Base-by-base conservation (phyloP, 2,888 invertebrate genomes). In the Thalpophila matura region DNA sequence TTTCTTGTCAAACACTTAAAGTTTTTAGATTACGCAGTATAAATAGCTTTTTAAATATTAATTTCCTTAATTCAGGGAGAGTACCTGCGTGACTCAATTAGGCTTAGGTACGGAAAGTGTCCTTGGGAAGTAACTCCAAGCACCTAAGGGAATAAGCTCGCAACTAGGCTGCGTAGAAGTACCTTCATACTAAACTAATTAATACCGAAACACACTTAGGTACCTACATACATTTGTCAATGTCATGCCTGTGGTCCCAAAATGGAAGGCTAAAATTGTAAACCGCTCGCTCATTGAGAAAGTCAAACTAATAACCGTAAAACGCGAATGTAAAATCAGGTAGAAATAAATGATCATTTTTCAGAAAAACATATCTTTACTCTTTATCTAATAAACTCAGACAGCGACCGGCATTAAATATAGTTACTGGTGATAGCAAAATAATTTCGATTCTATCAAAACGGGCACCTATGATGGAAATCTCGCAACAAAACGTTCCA, bases 121-220 rank as follows among this genome's bases (percentile, higher is more conserved):
- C 68, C 66, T 74, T 69, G 59, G 26, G 4, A 69, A 61, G 54
- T 74, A 50, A 66, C 50, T 57, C 24, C 42, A 10, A 37, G 42
- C 26, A 35, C 74, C 61, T 64, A 3, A 45, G 77, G 74, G 77
- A 77, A 54, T 73, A 61, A n/a, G 10, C 2, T n/a, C 16, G 6
- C 43, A 27, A 27, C 45, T 14, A 33, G 45, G 22, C 67, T 35
- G 54, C 59, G 64, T 65, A 62, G n/a, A n/a, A n/a, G 46, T 53
- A 56, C 65, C 33, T 56, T 60, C 14, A 54, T 20, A 57, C 56
- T 54, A 16, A 60, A 60, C 43, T 72, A 65, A 71, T 71, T 66
- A 71, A 56, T 60, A 60, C 38, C 40, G 12, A 53, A 49, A 56
- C 26, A 49, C 35, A 47, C 33, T 31, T 60, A 56, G 33, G 42